phyloP scores from a whole-genome alignment of 2,888 invertebrate genomes.

The Gymnoscelis rufifasciata region DNA sequence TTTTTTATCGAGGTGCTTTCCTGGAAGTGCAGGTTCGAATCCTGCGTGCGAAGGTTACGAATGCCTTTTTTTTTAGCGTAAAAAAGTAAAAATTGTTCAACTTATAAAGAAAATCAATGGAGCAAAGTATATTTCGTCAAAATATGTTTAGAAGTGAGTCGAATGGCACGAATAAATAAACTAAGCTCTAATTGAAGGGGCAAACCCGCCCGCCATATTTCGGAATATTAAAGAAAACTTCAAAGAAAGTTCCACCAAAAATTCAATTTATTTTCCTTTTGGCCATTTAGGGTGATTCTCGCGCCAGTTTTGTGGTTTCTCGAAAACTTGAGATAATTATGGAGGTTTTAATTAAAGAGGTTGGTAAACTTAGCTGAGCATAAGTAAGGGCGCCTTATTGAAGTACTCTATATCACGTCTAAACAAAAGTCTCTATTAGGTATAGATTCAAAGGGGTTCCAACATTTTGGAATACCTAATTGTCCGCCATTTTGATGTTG shows the following conservation, averaged over 20 bases:
- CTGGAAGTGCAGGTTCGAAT: no score
- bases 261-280: slow-evolving; percentile 23
- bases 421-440: no score
- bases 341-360: slow-evolving; percentile 1
- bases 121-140: background rate
- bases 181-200: slow-evolving; percentile 47
- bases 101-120: no score
- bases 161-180: slow-evolving; percentile 39
- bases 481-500: no score
- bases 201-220: slow-evolving; percentile 26
- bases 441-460: no score
- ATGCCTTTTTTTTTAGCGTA: no score
- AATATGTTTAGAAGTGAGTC: slow-evolving; percentile 4
- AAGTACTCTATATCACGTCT: no score
- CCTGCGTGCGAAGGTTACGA: no score
- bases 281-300: slow-evolving; percentile 19
- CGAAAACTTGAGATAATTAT: slow-evolving; percentile 7
- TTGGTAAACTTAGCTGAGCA: background rate
- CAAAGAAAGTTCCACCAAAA: slow-evolving; percentile 25
- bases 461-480: no score
- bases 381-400: no score
- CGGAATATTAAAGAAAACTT: slow-evolving; percentile 29
- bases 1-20: no score
- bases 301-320: slow-evolving; percentile 6
- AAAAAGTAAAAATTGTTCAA: no score